Conservation (phyloP, 2,113 vertebrate species). For the Microtus montanus region DNA sequence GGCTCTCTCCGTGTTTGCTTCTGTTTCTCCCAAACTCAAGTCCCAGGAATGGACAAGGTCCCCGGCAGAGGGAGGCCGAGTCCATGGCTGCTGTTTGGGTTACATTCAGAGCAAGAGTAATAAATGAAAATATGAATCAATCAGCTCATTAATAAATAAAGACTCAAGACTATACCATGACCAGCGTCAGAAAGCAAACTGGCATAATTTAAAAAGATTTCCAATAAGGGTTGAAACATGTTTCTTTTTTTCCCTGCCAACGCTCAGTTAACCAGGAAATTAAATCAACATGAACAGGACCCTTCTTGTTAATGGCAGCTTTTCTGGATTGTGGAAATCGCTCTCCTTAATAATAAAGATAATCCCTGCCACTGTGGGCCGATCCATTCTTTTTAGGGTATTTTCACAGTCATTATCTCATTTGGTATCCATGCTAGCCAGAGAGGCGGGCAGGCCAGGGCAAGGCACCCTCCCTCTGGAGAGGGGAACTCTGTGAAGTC, state of each 20-base stretch:
- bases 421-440: neutral
- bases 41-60: neutral
- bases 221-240: conserved; percentile 54
- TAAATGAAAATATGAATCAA: neutral
- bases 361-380: conserved; percentile 1
- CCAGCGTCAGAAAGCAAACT: neutral
- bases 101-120: neutral
- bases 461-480: neutral
- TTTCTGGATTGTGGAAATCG: conserved; percentile 63
- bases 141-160: conserved; percentile 39
- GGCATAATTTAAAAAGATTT: conserved; percentile 70
- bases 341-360: conserved; percentile 54
- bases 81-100: neutral
- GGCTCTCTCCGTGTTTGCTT: neutral
- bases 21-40: neutral
- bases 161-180: conserved; percentile 6
- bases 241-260: conserved; percentile 25
- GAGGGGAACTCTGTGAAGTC: accelerated
- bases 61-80: neutral
- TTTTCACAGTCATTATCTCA: neutral
- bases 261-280: conserved; percentile 79
- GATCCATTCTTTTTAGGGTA: conserved; percentile 2
- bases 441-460: neutral
- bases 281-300: conserved; percentile 65
- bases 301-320: conserved; percentile 48